Base-by-base conservation (phyloP, 2,797 vertebrate genomes). In the Melanotaenia nigrans region DNA sequence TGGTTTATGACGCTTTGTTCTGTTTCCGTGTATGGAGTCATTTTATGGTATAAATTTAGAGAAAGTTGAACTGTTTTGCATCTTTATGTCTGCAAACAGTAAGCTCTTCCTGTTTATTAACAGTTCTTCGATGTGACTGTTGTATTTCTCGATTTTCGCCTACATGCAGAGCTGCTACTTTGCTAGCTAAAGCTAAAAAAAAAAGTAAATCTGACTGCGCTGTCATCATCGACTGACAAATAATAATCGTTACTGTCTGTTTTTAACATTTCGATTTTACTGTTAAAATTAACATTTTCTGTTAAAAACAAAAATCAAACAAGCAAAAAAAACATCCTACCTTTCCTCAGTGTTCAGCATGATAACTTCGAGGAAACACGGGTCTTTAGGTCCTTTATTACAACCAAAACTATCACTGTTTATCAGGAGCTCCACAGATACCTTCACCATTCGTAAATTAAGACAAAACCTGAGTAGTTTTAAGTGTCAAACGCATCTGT, bases 281-380 rank as follows among this genome's bases (percentile, higher is more conserved):
- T 35, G 30, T 30, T 30, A 30, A 30, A 30, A 30, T 30, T 1
- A 30, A 30, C 30, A 30, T 35, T 64, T 36, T 7, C 5, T n/a
- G 3, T 40, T n/a, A 14, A 8, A 14, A 22, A 9, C 30, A 4
- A 18, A 16, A 14, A 53, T 3, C 6, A n/a, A n/a, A 47, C 20
- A 12, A 25, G 35, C 45, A 4, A 24, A n/a, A n/a, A 61, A 53
- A 28, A 59, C 45, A 8, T 79, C 93, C 84, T 92, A 95, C 94
- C 94, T 95, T 83, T 94, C 91, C 86, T 93, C 92, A 30, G 90
- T 89, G 87, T 93, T 93, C 87, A 92, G 85, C 94, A 95, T 95
- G 81, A 74, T 89, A 70, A 80, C 76, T 76, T 90, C 63, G 79
- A 70, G 77, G 63, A 73, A 69, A 85, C 72, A 25, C 54, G 68